These are phyloP conservation scores for Drosophila equinoxialis DNA, from an alignment of 1,140 invertebrate species.

Conservation along the genomic window DNA sequence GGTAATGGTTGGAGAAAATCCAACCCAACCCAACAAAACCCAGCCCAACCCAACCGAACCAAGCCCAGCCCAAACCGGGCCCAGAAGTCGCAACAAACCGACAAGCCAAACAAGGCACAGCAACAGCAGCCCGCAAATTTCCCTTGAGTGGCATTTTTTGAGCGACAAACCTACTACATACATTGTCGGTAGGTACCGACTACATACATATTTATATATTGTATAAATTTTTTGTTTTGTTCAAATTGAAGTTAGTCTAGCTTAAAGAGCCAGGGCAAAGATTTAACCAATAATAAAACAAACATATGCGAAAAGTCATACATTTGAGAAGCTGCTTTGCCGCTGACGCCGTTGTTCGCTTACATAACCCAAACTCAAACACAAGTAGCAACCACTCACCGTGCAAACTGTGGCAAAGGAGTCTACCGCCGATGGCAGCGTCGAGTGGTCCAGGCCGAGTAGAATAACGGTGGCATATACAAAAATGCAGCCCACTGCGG, in stretches of 20 bases:
- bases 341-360: conserved; percentile 32
- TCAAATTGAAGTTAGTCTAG: conserved; percentile 41
- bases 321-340: conserved; percentile 61
- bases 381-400: conserved; percentile 85
- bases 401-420: conserved; percentile 93
- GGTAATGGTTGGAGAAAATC: conserved; percentile 20
- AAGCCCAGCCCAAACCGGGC: conserved; percentile 34
- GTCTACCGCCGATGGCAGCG: conserved; percentile 86
- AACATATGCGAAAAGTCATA: conserved; percentile 73
- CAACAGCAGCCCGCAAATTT: conserved; percentile 58
- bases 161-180: conserved; percentile 6
- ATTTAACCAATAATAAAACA: conserved; percentile 40
- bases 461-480: conserved; percentile 97
- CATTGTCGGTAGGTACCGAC: not conserved
- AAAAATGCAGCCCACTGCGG: conserved; percentile 95
- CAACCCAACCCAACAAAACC: not conserved
- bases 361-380: conserved; percentile 75
- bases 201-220: conserved; percentile 2
- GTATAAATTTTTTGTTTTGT: not conserved
- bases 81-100: conserved; percentile 17
- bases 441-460: conserved; percentile 93
- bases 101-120: conserved; percentile 19
- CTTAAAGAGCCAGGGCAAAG: conserved; percentile 30
- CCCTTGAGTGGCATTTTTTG: conserved; percentile 65
- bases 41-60: conserved; percentile 12